Conservation (phyloP, 2,797 vertebrate genomes). For the Nyctibius grandis region DNA sequence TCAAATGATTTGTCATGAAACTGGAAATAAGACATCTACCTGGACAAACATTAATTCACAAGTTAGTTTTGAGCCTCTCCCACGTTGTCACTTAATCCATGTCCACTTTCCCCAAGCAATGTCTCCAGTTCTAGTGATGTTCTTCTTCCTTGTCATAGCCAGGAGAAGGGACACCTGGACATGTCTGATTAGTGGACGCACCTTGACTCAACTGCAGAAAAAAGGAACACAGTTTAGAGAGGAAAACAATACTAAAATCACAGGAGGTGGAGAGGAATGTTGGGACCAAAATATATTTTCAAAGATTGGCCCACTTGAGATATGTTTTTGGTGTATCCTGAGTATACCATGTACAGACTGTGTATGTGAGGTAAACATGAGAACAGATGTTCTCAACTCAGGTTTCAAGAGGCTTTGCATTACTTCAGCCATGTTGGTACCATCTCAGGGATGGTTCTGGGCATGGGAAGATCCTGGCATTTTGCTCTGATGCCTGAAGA, state of each 20-base stretch:
- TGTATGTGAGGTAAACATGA: background rate
- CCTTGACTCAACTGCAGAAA: background rate
- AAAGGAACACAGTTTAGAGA: background rate
- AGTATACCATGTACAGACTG: background rate
- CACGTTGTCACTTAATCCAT: background rate
- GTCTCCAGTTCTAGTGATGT: background rate
- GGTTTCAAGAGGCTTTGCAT: background rate
- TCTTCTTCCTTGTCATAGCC: background rate
- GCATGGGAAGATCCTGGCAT: background rate
- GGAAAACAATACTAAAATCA: background rate
- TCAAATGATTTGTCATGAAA: background rate
- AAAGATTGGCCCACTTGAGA: background rate
- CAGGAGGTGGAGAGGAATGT: background rate
- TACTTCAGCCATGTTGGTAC: background rate
- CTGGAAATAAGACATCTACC: background rate
- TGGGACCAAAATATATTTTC: background rate
- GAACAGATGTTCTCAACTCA: background rate
- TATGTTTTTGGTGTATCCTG: background rate
- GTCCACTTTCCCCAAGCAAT: background rate
- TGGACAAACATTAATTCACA: background rate
- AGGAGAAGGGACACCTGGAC: background rate
- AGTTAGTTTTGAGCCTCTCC: background rate
- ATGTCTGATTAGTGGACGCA: background rate
- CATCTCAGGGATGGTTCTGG: background rate
- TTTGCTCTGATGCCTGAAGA: background rate